A percentile compares a stretch with the other conserved stretches of the same genome.
Conservation (phyloP, 1,140 invertebrate genomes). For the Mycetomoellerius zeteki region DNA sequence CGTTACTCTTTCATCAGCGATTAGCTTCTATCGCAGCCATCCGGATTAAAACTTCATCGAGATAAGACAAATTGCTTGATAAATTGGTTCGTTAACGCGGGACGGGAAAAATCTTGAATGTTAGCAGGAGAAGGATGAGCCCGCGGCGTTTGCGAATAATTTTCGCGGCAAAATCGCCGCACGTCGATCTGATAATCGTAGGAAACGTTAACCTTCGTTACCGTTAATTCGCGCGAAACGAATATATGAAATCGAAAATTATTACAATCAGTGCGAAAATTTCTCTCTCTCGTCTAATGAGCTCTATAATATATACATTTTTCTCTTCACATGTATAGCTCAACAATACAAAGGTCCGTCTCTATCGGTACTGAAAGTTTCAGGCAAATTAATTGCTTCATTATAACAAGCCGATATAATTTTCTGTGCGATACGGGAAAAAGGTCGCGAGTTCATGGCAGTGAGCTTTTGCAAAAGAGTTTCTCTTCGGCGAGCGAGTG, state of each 20-base stretch:
- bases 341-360: background rate
- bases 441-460: conserved; percentile 16
- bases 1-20: conserved; percentile 51
- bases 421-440: conserved; percentile 16
- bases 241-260: conserved; percentile 24
- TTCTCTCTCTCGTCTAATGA: background rate
- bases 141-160: conserved; percentile 47
- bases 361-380: conserved; percentile 52
- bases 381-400: conserved; percentile 51
- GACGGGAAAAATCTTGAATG: conserved; percentile 44
- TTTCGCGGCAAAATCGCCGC: conserved; percentile 31
- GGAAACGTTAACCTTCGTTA: conserved; percentile 38
- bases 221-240: conserved; percentile 4
- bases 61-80: conserved; percentile 64
- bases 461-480: conserved; percentile 22
- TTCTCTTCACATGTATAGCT: background rate
- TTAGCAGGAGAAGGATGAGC: background rate
- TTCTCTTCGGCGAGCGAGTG: conserved; percentile 14
- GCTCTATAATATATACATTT: conserved; percentile 40
- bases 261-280: conserved; percentile 22
- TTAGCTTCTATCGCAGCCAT: conserved; percentile 24
- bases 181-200: conserved; percentile 57
- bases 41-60: conserved; percentile 60
- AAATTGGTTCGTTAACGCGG: conserved; percentile 62
- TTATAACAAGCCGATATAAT: conserved; percentile 45